Conservation (phyloP, 2,888 invertebrate genomes). For the Cataglyphis livida region DNA sequence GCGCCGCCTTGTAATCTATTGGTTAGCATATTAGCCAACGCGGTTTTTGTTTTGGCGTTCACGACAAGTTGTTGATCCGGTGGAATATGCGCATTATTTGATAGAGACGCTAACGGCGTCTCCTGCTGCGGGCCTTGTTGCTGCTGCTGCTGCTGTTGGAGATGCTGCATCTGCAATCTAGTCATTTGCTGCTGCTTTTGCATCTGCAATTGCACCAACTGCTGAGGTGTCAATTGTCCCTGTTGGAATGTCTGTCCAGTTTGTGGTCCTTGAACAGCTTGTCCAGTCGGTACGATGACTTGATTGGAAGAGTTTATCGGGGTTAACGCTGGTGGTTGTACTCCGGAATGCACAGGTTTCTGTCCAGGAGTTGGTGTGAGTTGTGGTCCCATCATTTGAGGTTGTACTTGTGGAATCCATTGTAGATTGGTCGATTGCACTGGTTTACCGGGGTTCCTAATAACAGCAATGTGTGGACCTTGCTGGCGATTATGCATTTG, state of each 20-base stretch:
- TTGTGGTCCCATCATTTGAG: slow-evolving; percentile 88
- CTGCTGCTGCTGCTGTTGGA: slow-evolving; percentile 86
- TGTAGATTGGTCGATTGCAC: slow-evolving; percentile 87
- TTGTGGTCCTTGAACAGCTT: slow-evolving; percentile 77
- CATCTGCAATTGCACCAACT: slow-evolving; percentile 85
- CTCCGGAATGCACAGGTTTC: slow-evolving; percentile 82
- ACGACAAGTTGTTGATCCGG: slow-evolving; percentile 89
- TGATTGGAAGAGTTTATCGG: slow-evolving; percentile 82
- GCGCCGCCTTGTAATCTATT: slow-evolving; percentile 90
- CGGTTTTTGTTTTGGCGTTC: slow-evolving; percentile 97
- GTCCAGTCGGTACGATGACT: slow-evolving; percentile 78
- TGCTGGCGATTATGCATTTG: slow-evolving; percentile 88
- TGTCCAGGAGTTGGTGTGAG: slow-evolving; percentile 79
- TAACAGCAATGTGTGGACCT: slow-evolving; percentile 89
- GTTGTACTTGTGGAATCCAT: slow-evolving; percentile 90
- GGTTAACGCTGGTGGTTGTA: slow-evolving; percentile 83
- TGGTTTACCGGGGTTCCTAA: slow-evolving; percentile 90
- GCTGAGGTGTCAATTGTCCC: slow-evolving; percentile 85
- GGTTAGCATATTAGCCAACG: slow-evolving; percentile 97
- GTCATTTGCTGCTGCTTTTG: slow-evolving; percentile 85
- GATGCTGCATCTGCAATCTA: slow-evolving; percentile 78
- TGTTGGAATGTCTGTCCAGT: slow-evolving; percentile 82
- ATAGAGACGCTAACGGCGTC: slow-evolving; percentile 77
- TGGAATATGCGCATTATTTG: slow-evolving; percentile 82
- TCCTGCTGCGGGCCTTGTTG: slow-evolving; percentile 87